phyloP scores from a whole-genome alignment of 2,113 vertebrate genomes.

The Xiphophorus couchianus region DNA sequence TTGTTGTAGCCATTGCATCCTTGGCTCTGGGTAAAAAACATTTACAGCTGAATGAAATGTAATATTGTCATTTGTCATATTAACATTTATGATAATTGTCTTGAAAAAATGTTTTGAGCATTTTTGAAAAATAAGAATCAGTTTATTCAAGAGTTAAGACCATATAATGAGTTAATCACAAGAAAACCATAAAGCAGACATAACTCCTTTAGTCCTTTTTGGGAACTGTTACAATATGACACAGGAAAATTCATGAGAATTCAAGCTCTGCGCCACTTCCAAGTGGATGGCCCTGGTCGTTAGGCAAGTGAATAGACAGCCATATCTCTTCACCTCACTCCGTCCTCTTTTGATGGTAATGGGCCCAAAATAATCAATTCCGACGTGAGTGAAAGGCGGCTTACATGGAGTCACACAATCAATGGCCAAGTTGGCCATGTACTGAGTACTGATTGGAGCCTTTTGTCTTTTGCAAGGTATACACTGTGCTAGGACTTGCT shows the following conservation, averaged over 20 bases:
- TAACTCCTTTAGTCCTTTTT: too few species aligned
- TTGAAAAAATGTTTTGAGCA: neutral
- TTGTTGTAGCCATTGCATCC: constrained; percentile 54
- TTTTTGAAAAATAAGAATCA: neutral
- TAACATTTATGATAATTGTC: neutral
- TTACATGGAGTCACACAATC: neutral
- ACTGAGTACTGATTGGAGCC: neutral
- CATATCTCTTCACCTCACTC: neutral
- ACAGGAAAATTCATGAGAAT: too few species aligned
- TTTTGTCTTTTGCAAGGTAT: neutral
- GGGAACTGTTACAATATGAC: too few species aligned
- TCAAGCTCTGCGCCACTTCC: neutral
- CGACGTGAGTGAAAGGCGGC: neutral
- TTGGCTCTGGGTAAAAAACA: constrained; percentile 69
- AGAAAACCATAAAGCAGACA: too few species aligned
- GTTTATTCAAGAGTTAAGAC: neutral
- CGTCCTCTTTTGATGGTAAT: neutral
- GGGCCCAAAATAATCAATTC: neutral
- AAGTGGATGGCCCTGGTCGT: neutral
- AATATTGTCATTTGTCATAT: neutral
- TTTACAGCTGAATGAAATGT: neutral
- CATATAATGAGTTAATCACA: too few species aligned
- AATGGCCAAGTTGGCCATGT: neutral
- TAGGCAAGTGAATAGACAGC: neutral
- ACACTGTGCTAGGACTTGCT: constrained; percentile 1